A percentile compares a stretch with the other conserved stretches of the same genome.
These are phyloP conservation scores for Oryzias curvinotus DNA, from an alignment of 2,113 vertebrate genomes.

Conservation along the genomic window DNA sequence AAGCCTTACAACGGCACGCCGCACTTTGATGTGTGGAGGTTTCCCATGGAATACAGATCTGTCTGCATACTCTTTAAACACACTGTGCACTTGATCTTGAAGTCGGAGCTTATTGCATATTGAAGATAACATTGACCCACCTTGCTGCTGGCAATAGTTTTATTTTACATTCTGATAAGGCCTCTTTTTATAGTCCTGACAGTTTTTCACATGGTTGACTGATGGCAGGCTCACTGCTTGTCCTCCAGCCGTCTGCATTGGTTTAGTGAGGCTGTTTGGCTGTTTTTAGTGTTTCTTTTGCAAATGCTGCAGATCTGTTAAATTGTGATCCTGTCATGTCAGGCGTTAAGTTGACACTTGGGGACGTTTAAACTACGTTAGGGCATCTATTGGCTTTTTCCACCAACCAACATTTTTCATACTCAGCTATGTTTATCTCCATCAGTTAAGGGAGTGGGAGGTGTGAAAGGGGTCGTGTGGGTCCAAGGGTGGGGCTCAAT, in stretches of 20 bases:
- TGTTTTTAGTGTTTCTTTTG: conserved; percentile 40
- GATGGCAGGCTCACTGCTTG: conserved; percentile 28
- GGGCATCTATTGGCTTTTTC: too few species aligned
- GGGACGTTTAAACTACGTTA: too few species aligned
- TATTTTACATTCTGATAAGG: conserved; percentile 29
- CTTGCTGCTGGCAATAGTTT: conserved; percentile 47
- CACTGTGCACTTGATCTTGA: conserved; percentile 11
- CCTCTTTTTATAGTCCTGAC: conserved; percentile 12
- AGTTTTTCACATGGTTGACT: conserved; percentile 45
- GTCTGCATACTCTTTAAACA: conserved; percentile 4
- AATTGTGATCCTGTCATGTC: too few species aligned
- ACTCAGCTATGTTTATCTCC: too few species aligned
- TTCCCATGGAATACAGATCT: conserved; percentile 31
- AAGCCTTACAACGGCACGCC: conserved; percentile 53
- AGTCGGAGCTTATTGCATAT: conserved; percentile 24
- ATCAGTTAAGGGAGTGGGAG: too few species aligned
- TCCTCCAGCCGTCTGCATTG: conserved; percentile 35
- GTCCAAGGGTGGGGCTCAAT: too few species aligned
- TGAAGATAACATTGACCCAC: conserved; percentile 28
- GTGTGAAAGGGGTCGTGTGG: too few species aligned
- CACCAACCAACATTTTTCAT: too few species aligned
- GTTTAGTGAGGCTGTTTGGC: conserved; percentile 46
- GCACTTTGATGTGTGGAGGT: conserved; percentile 17
- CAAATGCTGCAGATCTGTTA: too few species aligned
- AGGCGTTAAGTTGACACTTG: too few species aligned